Evolutionary conservation across 2,888 invertebrate genomes (phyloP), one percentile per base, ranked within the genome.

Genomic region (Mallateleia sp.): DNA sequence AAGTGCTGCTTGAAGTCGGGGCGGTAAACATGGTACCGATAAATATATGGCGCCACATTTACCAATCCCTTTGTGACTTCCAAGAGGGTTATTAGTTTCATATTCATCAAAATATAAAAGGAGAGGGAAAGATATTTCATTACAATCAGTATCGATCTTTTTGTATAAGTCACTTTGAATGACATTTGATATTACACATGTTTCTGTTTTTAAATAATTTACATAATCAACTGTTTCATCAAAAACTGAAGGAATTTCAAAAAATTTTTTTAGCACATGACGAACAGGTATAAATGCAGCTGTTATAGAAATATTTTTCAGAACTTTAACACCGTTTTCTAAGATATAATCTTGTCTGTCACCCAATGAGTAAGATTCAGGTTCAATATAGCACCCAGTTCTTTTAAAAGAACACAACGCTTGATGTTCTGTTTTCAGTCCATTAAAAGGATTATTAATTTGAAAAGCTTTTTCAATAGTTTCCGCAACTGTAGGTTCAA

Each of bases 21-120:
- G 85, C 4, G 88, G 88, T 54, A 91, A 80, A 72, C 82, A 83
- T 11, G 78, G 79, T 50, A 85, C 58, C 9, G 14, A 54, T 15
- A 84, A 15, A 47, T 88, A 87, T 20, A 91, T 62, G 1, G 88
- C 90, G 8, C 89, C 89, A 54, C 88, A 88, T 85, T 91, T 90
- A 3, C 78, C 66, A 20, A 90, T 75, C 9, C 32, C 32, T n/a
- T n/a, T n/a, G n/a, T n/a, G n/a, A n/a, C n/a, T n/a, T n/a, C n/a
- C n/a, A n/a, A n/a, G n/a, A n/a, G n/a, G n/a, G n/a, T n/a, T n/a
- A n/a, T n/a, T n/a, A n/a, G n/a, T n/a, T n/a, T n/a, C n/a, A n/a
- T n/a, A n/a, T n/a, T n/a, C n/a, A n/a, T n/a, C n/a, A n/a, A n/a
- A n/a, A n/a, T n/a, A n/a, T n/a, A n/a, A n/a, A 4, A 32, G 4